Conservation (phyloP, 2,797 vertebrate genomes). For the Helicolenus hilgendorfi region DNA sequence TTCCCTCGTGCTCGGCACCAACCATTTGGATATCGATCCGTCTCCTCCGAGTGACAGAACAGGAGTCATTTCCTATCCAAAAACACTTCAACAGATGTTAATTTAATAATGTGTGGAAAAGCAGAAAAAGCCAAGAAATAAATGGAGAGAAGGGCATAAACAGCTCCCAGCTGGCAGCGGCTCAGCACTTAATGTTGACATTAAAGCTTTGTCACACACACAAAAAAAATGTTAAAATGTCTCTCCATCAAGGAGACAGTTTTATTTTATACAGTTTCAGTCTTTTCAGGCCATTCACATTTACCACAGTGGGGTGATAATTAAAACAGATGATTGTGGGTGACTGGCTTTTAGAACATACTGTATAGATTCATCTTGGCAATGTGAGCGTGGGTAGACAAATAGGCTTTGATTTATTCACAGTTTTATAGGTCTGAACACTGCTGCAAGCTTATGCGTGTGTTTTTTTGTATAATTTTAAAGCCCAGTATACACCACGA, state of each 20-base stretch:
- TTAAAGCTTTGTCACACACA: slow-evolving; percentile 79
- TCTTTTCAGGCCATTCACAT: slow-evolving; percentile 70
- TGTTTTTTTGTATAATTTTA: not conserved
- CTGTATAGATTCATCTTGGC: slow-evolving; percentile 17
- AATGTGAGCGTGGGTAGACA: slow-evolving; percentile 39
- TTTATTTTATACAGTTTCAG: slow-evolving; percentile 69
- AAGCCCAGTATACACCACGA: not conserved
- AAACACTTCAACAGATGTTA: slow-evolving; percentile 86
- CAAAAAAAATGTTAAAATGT: slow-evolving; percentile 72
- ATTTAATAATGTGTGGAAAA: slow-evolving; percentile 85
- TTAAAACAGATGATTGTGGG: slow-evolving; percentile 54
- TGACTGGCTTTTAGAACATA: slow-evolving; percentile 55
- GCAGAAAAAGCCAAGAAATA: slow-evolving; percentile 83
- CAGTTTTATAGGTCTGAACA: slow-evolving; percentile 8
- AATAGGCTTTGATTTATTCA: slow-evolving; percentile 28
- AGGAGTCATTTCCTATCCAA: slow-evolving; percentile 71
- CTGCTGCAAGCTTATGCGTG: not conserved
- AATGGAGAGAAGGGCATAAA: slow-evolving; percentile 81
- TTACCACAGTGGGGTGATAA: slow-evolving; percentile 60
- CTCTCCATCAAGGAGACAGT: slow-evolving; percentile 77
- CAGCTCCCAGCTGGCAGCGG: slow-evolving; percentile 78
- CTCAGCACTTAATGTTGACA: slow-evolving; percentile 86
- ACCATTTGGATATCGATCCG: slow-evolving; percentile 81
- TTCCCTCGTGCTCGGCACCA: slow-evolving; percentile 28
- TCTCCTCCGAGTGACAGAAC: slow-evolving; percentile 76